Evolutionary conservation across 2,113 vertebrate genomes (phyloP), one percentile per base, ranked within the genome.

Genomic region (Dolichallabes microphthalmus): DNA sequence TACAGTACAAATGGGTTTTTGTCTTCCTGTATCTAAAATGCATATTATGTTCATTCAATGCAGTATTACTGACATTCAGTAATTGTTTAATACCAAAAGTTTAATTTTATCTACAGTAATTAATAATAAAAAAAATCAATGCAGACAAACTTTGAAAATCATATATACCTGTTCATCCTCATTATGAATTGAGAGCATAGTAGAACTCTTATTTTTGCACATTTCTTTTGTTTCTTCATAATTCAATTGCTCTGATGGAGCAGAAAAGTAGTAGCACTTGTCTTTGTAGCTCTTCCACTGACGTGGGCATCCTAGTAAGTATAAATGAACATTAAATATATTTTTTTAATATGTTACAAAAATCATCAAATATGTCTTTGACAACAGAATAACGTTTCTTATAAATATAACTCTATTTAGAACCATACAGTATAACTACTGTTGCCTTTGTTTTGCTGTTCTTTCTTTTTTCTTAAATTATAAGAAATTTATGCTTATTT

Each of bases 241-340:
- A 90, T 93, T 95, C 77, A 96, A 93, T 91, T 88, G 95, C 91
- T 96, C 96, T 82, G 86, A 12, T 66, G 52, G 87, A 61, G 87
- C 83, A 45, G 97, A 98, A 91, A 98, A 95, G 91, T 96, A 98
- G 91, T 99, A 99, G 90, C 98, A 99, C 88, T 95, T 97, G 86
- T 95, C 93, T 85, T 94, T 94, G 90, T 96, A 98, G 84, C 89
- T 95, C 89, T 91, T 96, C 96, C 97, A 99, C 10, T 87, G 90
- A 89, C 92, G 89, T 1, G 95, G 95, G 88, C 98, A 99, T 88
- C 96, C 97, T 99, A 88, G 30, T 7, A 73, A 68, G 66, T 14
- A 50, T 1, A 63, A 69, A 84, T 58, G 20, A 30, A 4, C 32
- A 35, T 78, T 78, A 2, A 74, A 75, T 20, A 61, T 39, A n/a